Percentiles rank a stretch among this genome's conserved stretches.
Conservation (phyloP, 2,113 vertebrate genomes). For the Leptobrachium ailaonicum region DNA sequence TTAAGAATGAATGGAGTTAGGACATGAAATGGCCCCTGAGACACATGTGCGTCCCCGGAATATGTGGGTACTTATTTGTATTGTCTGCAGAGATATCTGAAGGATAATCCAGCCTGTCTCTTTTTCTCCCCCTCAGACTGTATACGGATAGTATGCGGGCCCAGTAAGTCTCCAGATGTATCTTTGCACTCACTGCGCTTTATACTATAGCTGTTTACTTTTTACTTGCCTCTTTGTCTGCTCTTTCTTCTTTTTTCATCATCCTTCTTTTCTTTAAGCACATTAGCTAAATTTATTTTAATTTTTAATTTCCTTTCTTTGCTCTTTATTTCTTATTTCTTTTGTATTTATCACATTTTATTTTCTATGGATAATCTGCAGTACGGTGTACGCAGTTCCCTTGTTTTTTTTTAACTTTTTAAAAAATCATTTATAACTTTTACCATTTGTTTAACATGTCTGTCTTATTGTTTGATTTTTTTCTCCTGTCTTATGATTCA, state of each 20-base stretch:
- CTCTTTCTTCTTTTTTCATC: slow-evolving; percentile 21
- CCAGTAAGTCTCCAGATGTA: slow-evolving; percentile 83
- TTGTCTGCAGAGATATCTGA: slow-evolving; percentile 88
- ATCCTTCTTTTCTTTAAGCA: background rate
- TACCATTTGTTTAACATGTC: too few species aligned
- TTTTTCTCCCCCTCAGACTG: slow-evolving; percentile 86
- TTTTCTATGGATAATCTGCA: background rate
- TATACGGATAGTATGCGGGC: slow-evolving; percentile 97
- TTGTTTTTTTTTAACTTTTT: background rate
- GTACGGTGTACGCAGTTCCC: background rate
- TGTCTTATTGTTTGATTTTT: too few species aligned
- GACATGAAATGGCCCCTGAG: slow-evolving; percentile 68
- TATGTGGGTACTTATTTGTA: slow-evolving; percentile 79
- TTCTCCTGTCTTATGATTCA: background rate
- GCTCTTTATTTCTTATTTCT: background rate
- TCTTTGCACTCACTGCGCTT: slow-evolving; percentile 44
- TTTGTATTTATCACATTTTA: background rate
- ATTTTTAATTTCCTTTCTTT: slow-evolving; percentile 1
- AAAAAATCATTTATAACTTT: too few species aligned
- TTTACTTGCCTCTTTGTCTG: slow-evolving; percentile 36
- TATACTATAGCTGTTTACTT: slow-evolving; percentile 18
- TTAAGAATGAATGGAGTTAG: slow-evolving; percentile 16
- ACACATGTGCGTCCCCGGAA: slow-evolving; percentile 88
- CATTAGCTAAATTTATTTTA: background rate
- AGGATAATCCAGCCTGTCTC: slow-evolving; percentile 84